These are phyloP conservation scores for Pachyrhynchus sulphureomaculatus DNA, from an alignment of 1,140 invertebrate species.

Conservation along the genomic window DNA sequence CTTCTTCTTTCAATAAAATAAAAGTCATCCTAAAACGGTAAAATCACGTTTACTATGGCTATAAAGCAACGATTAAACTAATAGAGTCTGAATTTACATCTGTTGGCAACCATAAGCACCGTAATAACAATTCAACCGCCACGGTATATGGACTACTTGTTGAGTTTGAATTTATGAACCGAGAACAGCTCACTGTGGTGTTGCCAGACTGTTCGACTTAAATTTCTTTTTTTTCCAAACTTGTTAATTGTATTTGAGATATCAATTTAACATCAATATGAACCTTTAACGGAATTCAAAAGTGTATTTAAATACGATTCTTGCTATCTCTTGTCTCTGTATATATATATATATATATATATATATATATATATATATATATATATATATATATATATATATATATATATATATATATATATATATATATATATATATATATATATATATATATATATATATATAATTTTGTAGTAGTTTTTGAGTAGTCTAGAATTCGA, in stretches of 20 bases:
- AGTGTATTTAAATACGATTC: too few relatives aligned
- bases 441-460: too few relatives aligned
- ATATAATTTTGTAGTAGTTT: too few relatives aligned
- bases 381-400: too few relatives aligned
- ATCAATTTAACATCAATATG: not conserved
- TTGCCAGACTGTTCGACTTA: not conserved
- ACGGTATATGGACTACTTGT: conserved; percentile 53
- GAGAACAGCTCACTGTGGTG: conserved; percentile 34
- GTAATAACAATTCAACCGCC: conserved; percentile 54
- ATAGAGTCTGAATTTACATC: conserved; percentile 53
- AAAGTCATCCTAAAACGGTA: conserved; percentile 26
- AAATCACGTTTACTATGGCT: conserved; percentile 42
- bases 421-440: too few relatives aligned
- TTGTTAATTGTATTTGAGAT: not conserved
- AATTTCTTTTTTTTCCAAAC: too few relatives aligned
- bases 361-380: too few relatives aligned
- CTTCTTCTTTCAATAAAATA: not conserved
- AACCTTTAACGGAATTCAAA: too few relatives aligned
- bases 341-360: too few relatives aligned
- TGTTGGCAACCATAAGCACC: conserved; percentile 51
- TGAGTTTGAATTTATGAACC: conserved; percentile 53
- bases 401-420: too few relatives aligned
- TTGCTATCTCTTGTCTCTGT: too few relatives aligned
- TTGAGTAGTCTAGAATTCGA: too few relatives aligned
- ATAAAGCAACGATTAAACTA: conserved; percentile 52